Percentiles rank a stretch among this genome's conserved stretches.
phyloP scores from a whole-genome alignment of 2,797 vertebrate genomes.

The Phyllotis vaccarum region DNA sequence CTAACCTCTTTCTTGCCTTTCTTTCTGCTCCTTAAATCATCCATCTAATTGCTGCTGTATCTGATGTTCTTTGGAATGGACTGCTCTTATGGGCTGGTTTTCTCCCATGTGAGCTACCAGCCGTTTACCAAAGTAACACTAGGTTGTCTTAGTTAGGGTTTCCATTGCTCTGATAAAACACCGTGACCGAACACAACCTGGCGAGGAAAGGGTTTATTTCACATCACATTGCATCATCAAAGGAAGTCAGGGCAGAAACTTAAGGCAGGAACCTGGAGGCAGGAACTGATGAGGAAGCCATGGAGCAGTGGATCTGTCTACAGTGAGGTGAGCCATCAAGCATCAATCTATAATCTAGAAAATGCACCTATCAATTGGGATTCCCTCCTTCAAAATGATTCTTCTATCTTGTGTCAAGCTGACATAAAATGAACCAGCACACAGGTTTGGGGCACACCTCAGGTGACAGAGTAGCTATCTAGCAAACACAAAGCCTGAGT shows the following conservation, averaged over 20 bases:
- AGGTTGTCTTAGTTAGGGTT: neutral
- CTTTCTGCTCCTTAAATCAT: neutral
- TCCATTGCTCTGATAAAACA: neutral
- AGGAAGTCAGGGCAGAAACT: neutral
- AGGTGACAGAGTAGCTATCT: neutral
- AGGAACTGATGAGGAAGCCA: neutral
- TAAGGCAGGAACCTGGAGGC: neutral
- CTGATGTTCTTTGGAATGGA: neutral
- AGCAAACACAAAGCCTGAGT: neutral
- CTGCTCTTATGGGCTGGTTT: neutral
- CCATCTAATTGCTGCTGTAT: neutral
- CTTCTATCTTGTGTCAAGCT: neutral
- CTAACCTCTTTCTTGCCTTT: accelerated
- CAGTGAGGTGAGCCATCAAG: neutral
- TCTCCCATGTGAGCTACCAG: neutral
- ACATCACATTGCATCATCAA: neutral
- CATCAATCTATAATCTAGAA: neutral
- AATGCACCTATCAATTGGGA: neutral
- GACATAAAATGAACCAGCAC: neutral
- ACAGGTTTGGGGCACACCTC: neutral
- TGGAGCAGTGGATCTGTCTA: neutral
- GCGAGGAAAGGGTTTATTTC: neutral
- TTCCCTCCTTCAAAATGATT: neutral
- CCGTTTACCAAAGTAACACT: neutral
- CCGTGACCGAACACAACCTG: neutral